These are phyloP conservation scores for Pollenia amentaria DNA, from an alignment of 2,888 invertebrate species.

Conservation along the genomic window DNA sequence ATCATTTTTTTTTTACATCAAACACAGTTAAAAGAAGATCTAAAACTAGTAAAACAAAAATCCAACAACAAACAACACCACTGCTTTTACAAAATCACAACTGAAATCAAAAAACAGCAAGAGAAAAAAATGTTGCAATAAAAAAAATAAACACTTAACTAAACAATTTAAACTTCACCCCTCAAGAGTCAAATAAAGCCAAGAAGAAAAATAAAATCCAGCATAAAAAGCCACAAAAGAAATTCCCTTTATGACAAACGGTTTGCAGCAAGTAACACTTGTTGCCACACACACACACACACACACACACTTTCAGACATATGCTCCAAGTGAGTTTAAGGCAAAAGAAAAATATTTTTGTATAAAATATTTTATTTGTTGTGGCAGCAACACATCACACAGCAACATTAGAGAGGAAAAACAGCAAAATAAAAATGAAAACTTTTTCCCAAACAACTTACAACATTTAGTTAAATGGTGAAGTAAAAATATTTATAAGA, in stretches of 20 bases:
- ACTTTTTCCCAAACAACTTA: constrained; percentile 28
- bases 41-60: background rate
- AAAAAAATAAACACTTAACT: constrained; percentile 63
- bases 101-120: background rate
- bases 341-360: constrained; percentile 39
- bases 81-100: constrained; percentile 51
- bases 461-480: background rate
- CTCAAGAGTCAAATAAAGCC: constrained; percentile 63
- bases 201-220: constrained; percentile 32
- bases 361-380: constrained; percentile 62
- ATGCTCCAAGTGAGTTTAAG: background rate
- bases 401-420: constrained; percentile 26
- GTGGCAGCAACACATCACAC: constrained; percentile 51
- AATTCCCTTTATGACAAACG: constrained; percentile 70
- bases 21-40: constrained; percentile 38
- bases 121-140: constrained; percentile 15
- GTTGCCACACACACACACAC: background rate
- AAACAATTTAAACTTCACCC: constrained; percentile 70
- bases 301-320: background rate
- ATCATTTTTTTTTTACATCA: constrained; percentile 16
- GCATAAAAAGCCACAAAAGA: constrained; percentile 58
- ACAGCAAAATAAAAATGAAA: constrained; percentile 20
- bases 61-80: constrained; percentile 19
- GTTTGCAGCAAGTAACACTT: constrained; percentile 31
- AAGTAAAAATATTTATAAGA: constrained; percentile 12